These are phyloP conservation scores for Todus mexicanus DNA, from an alignment of 2,797 vertebrate genomes.

Conservation along the genomic window DNA sequence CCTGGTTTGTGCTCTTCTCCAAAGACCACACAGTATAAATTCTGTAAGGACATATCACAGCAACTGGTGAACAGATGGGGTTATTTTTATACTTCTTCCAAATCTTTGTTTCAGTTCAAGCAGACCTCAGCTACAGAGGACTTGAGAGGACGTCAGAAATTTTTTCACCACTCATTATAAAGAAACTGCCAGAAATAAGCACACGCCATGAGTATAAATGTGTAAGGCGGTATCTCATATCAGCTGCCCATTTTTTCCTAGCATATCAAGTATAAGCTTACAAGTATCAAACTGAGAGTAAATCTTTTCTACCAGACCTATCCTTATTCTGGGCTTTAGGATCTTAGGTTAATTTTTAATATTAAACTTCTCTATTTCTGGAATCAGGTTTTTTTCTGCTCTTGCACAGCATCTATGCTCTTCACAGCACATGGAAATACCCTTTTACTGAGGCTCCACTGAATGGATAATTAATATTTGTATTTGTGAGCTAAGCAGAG, in stretches of 20 bases:
- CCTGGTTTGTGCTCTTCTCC: neutral
- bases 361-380: neutral
- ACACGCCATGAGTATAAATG: neutral
- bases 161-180: neutral
- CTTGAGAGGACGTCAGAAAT: neutral
- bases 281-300: neutral
- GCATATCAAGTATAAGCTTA: neutral
- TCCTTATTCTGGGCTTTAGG: neutral
- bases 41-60: neutral
- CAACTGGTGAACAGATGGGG: neutral
- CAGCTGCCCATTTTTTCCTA: neutral
- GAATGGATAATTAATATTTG: neutral
- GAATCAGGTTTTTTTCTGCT: neutral
- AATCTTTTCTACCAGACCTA: neutral
- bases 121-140: neutral
- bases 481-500: neutral
- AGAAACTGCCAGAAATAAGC: neutral
- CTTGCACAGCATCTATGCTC: neutral
- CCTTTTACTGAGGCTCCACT: neutral
- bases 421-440: neutral
- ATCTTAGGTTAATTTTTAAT: neutral
- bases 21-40: neutral
- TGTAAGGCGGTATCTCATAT: neutral
- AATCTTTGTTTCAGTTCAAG: slow-evolving; percentile 2
- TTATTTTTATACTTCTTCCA: neutral